These are phyloP conservation scores for Australoheros scitulus DNA, from an alignment of 2,113 vertebrate species.

Conservation along the genomic window DNA sequence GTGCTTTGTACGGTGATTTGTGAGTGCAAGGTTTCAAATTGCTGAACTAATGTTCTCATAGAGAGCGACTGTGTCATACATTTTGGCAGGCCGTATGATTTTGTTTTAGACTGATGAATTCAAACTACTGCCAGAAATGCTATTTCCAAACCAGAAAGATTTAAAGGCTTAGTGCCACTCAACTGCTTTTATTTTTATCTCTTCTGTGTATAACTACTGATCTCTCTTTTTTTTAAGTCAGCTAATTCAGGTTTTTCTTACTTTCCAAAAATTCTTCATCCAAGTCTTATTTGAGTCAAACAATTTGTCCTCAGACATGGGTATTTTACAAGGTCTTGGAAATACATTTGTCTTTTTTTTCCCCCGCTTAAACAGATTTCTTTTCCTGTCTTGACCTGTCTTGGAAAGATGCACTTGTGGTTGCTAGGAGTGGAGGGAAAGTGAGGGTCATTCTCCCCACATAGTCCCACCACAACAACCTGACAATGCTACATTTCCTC, in stretches of 20 bases:
- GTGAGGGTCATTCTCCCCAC: conserved; percentile 47
- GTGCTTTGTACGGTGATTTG: conserved; percentile 70
- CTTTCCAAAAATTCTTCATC: conserved; percentile 30
- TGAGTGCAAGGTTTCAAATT: conserved; percentile 69
- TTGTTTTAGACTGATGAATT: conserved; percentile 63
- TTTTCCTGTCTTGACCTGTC: conserved; percentile 34
- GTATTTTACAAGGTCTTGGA: conserved; percentile 30
- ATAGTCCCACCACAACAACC: conserved; percentile 68
- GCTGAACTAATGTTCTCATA: conserved; percentile 64
- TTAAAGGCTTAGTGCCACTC: conserved; percentile 52
- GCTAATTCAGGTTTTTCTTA: conserved; percentile 48
- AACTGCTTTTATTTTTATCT: conserved; percentile 63
- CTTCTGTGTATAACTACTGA: conserved; percentile 35
- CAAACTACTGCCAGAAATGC: conserved; percentile 52
- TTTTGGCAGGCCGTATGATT: conserved; percentile 63
- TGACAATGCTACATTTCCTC: conserved; percentile 63
- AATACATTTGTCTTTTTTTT: background rate
- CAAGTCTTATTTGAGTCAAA: conserved; percentile 41
- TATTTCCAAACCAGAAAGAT: conserved; percentile 55
- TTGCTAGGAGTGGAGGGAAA: conserved; percentile 9
- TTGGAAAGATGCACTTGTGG: conserved; percentile 48
- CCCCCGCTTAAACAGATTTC: conserved; percentile 19
- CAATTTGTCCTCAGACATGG: conserved; percentile 34
- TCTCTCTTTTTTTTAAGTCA: conserved; percentile 45
- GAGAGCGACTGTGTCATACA: conserved; percentile 51